Conservation (phyloP, 1,140 invertebrate genomes). For the Leptopilina clavipes region DNA sequence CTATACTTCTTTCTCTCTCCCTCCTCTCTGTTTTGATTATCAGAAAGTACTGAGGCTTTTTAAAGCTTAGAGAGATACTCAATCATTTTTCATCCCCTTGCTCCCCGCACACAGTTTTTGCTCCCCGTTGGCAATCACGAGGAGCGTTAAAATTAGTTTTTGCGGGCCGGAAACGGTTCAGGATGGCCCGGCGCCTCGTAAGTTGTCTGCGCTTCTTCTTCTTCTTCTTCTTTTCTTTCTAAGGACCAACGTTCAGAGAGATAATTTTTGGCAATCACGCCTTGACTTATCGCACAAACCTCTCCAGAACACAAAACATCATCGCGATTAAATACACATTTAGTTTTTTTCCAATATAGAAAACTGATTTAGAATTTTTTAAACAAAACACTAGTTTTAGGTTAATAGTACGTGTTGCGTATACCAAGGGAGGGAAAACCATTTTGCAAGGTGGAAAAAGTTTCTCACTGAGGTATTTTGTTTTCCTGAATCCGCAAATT, state of each 20-base stretch:
- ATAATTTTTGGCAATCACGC: conserved; percentile 16
- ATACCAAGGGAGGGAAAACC: too few relatives aligned
- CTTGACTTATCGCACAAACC: background rate
- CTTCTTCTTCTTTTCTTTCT: conserved; percentile 18
- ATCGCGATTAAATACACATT: background rate
- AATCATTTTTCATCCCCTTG: conserved; percentile 2
- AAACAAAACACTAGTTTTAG: too few relatives aligned
- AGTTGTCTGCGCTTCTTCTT: background rate
- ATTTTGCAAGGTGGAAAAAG: too few relatives aligned
- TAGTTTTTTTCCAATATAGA: too few relatives aligned
- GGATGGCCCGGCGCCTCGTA: conserved; percentile 13
- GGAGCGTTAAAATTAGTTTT: conserved; percentile 33
- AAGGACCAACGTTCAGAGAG: background rate
- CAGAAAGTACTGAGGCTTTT: conserved; percentile 10
- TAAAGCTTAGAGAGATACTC: background rate
- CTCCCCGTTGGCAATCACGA: conserved; percentile 4
- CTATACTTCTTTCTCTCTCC: too few relatives aligned
- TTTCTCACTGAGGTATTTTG: too few relatives aligned
- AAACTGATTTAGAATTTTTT: too few relatives aligned
- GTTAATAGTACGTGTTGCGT: too few relatives aligned
- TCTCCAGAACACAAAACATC: background rate
- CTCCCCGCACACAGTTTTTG: background rate
- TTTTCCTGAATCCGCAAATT: too few relatives aligned
- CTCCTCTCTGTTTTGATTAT: conserved; percentile 4
- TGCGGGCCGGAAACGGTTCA: conserved; percentile 22